phyloP scores from a whole-genome alignment of 2,797 vertebrate genomes.

The Anguilla anguilla region DNA sequence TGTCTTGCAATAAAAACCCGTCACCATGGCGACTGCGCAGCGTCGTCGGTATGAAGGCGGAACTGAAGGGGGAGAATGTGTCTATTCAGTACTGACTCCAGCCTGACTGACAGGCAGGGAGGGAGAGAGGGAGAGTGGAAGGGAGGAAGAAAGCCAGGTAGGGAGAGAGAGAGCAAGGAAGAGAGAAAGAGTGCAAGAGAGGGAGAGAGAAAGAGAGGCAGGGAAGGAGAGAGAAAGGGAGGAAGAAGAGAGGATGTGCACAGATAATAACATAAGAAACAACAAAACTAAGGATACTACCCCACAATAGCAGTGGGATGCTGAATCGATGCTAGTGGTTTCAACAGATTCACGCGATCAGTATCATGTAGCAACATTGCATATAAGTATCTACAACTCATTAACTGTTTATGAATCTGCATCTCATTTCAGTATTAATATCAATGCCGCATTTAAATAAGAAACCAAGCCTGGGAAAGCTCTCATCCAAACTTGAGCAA shows the following conservation, averaged over 20 bases:
- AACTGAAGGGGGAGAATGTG: neutral
- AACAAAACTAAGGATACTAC: neutral
- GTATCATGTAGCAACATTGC: neutral
- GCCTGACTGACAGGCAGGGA: neutral
- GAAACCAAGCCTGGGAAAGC: neutral
- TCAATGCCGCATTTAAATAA: neutral
- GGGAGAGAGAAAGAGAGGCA: neutral
- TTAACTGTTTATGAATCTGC: neutral
- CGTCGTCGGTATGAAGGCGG: neutral
- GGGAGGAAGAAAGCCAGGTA: no score
- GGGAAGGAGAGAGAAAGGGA: neutral
- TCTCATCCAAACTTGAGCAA: neutral
- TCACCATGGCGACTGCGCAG: neutral
- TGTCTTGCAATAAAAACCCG: neutral
- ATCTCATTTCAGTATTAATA: neutral
- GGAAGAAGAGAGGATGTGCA: neutral
- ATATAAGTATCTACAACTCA: neutral
- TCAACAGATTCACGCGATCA: neutral
- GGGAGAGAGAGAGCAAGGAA: no score
- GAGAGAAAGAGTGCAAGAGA: no score
- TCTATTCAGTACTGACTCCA: neutral
- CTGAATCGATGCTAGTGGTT: neutral
- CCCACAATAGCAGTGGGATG: neutral
- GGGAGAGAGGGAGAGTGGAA: neutral
- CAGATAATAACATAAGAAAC: neutral